These are phyloP conservation scores for Lepisosteus osseus DNA, from an alignment of 2,113 vertebrate genomes.

Conservation along the genomic window DNA sequence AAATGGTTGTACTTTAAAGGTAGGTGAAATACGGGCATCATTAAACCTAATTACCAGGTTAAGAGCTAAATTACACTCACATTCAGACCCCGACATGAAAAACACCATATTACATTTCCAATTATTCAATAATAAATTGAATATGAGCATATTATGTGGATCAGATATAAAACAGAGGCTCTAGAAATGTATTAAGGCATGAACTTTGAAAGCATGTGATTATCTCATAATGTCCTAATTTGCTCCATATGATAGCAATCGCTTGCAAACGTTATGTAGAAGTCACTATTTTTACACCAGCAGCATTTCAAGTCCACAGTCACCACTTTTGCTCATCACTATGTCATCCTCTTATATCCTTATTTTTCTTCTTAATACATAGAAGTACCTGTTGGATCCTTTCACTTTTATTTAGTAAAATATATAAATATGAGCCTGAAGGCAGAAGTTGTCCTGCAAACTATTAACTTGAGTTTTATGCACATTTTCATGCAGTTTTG, in stretches of 20 bases:
- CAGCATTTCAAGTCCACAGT: neutral
- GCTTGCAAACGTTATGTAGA: slow-evolving; percentile 48
- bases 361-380: neutral
- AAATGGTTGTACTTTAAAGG: slow-evolving; percentile 36
- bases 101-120: slow-evolving; percentile 38
- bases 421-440: no score
- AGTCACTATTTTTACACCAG: slow-evolving; percentile 48
- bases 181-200: slow-evolving; percentile 59
- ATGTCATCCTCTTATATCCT: neutral
- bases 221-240: slow-evolving; percentile 67
- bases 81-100: slow-evolving; percentile 31
- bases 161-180: slow-evolving; percentile 54
- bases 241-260: slow-evolving; percentile 55
- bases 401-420: neutral
- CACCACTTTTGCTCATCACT: neutral
- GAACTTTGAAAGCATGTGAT: slow-evolving; percentile 54
- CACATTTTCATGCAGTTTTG: no score
- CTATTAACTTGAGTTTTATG: no score
- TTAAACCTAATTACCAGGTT: slow-evolving; percentile 52
- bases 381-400: no score
- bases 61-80: slow-evolving; percentile 41
- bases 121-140: slow-evolving; percentile 50
- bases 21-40: slow-evolving; percentile 33
- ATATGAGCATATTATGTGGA: slow-evolving; percentile 45
- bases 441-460: no score